A percentile compares a stretch with the other conserved stretches of the same genome.
Conservation (phyloP, 2,113 vertebrate species). For the Capricornis sumatraensis region DNA sequence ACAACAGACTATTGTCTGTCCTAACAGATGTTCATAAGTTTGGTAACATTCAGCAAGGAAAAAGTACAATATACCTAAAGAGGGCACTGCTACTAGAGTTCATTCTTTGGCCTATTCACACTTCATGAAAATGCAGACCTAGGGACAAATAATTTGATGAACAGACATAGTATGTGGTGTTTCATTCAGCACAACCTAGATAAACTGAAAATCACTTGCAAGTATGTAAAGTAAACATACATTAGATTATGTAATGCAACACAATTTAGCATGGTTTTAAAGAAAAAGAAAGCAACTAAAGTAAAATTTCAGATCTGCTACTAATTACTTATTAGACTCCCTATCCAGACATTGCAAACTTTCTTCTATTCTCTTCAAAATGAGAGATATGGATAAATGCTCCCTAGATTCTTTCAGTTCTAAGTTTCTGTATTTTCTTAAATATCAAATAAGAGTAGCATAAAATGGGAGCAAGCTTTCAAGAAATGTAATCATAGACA, state of each 20-base stretch:
- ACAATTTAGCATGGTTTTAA: background rate
- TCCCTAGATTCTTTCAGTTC: background rate
- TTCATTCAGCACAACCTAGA: background rate
- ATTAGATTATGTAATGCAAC: background rate
- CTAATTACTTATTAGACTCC: background rate
- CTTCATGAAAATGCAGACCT: background rate
- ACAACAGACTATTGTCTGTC: background rate
- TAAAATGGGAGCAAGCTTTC: background rate
- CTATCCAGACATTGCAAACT: background rate
- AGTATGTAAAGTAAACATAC: background rate
- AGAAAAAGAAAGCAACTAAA: background rate
- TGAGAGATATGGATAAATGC: background rate
- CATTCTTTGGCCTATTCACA: background rate
- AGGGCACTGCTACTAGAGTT: background rate
- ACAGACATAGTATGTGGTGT: background rate
- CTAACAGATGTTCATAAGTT: background rate
- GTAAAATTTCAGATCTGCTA: background rate
- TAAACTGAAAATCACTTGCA: background rate
- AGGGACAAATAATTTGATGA: background rate
- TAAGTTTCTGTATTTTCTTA: background rate
- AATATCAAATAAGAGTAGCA: background rate
- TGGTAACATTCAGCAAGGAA: background rate
- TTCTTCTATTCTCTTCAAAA: background rate
- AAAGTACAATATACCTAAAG: background rate
- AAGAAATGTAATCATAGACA: background rate